Base-by-base conservation (phyloP, 2,888 invertebrate species). In the Apamea monoglypha region DNA sequence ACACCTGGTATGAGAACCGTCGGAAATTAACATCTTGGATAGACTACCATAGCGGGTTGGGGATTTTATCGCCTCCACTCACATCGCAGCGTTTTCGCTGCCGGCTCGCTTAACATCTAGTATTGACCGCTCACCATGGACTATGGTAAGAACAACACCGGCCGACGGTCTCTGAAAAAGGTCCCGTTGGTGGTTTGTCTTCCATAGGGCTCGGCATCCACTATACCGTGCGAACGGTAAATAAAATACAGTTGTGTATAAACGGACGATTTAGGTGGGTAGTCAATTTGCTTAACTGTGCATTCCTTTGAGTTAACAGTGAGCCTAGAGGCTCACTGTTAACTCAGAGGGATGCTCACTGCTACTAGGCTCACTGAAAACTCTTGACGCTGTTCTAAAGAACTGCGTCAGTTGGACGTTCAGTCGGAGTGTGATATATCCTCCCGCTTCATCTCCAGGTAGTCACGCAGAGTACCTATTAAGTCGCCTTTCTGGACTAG, bases 21-120 rank as follows among this genome's bases (percentile, higher is more conserved):
- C 69, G 61, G 74, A 18, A 72, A 40, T 1, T 50, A 83, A 69
- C 83, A 86, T 44, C 87, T 73, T 66, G 32, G 36, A 32, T 0
- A n/a, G 18, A 70, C 53, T 74, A 76, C 86, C 68, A 56, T 70
- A 67, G 68, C 68, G 44, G 82, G 7, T 53, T 36, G 59, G 59
- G 56, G 47, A 56, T 4, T 40, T 10, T 21, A 64, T 64, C 56
- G 53, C 36, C 64, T 32, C 40, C 44, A 25, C 25, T 36, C 14
- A 10, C 14, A 59, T 21, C 21, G 32, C 61, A 61, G 63, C 32
- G 16, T 6, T 8, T 16, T 32, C 50, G 18, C 59, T 78, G 61
- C 63, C 10, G 50, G 85, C 67, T 81, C 50, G 59, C 47, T 50
- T 44, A 76, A 77, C 72, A 75, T 32, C 83, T 69, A n/a, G 64